phyloP scores from a whole-genome alignment of 2,797 vertebrate genomes.

The Macrochelys suwanniensis region DNA sequence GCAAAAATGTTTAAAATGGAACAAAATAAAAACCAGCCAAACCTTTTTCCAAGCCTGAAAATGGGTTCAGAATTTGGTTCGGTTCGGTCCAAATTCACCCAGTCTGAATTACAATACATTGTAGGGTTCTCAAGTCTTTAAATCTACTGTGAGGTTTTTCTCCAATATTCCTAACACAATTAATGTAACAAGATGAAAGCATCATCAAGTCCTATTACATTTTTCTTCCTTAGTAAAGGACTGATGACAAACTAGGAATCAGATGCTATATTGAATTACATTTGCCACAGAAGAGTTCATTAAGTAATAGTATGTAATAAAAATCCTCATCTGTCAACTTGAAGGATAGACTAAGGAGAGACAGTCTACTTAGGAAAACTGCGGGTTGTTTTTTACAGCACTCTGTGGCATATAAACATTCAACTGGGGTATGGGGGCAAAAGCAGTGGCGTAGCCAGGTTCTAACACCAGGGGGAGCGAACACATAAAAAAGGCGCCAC shows the following conservation, averaged over 20 bases:
- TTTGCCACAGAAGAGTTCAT: constrained; percentile 90
- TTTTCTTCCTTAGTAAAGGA: constrained; percentile 73
- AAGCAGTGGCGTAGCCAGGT: neutral
- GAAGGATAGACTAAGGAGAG: constrained; percentile 79
- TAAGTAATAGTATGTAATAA: constrained; percentile 89
- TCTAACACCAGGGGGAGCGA: too few relatives aligned
- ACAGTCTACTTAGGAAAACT: constrained; percentile 70
- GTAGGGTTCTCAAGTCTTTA: constrained; percentile 32
- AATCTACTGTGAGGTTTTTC: constrained; percentile 60
- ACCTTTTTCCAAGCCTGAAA: neutral
- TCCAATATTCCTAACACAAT: constrained; percentile 78
- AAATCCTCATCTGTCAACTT: constrained; percentile 88
- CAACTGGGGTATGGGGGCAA: constrained; percentile 7
- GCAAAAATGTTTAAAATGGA: neutral
- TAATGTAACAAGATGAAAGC: constrained; percentile 78
- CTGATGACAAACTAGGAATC: constrained; percentile 81
- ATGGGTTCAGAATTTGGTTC: neutral
- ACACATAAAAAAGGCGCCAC: too few relatives aligned
- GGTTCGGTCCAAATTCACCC: neutral
- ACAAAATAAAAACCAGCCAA: neutral
- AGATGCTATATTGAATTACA: constrained; percentile 90
- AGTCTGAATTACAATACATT: constrained; percentile 2
- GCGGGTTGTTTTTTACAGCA: constrained; percentile 73
- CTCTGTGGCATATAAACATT: constrained; percentile 23
- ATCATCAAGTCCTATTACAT: constrained; percentile 71